Evolutionary conservation across 30 jellyfish, hydroid and myxozoan species (phyloP).

Genomic region (Turritopsis dohrnii): DNA sequence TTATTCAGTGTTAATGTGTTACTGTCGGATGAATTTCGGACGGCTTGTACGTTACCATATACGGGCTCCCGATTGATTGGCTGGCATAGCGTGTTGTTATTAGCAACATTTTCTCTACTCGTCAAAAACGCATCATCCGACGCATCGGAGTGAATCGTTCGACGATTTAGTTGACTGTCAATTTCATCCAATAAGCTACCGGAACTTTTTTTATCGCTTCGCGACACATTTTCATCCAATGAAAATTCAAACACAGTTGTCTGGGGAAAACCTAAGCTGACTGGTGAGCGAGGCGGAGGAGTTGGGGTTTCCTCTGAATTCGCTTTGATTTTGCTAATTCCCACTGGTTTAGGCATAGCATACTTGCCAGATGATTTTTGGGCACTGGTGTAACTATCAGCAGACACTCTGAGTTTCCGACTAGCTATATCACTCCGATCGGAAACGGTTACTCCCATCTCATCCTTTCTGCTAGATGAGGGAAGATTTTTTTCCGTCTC

Average conservation of each 20-base stretch:
- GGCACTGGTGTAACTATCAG: conserved; percentile 13
- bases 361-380: not conserved
- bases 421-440: conserved; percentile 23
- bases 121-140: conserved; percentile 28
- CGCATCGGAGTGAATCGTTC: conserved; percentile 21
- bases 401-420: conserved; percentile 9
- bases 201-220: conserved; percentile 7
- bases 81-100: conserved; percentile 8
- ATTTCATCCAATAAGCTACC: conserved; percentile 49
- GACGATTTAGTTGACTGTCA: conserved; percentile 34
- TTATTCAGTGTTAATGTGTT: not conserved
- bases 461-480: not conserved
- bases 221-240: conserved; percentile 25
- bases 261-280: conserved; percentile 51
- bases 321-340: not conserved
- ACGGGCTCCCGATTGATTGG: conserved; percentile 13
- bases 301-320: conserved; percentile 23
- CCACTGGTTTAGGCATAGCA: conserved; percentile 4
- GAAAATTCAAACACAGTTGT: conserved; percentile 46
- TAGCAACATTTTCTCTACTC: conserved; percentile 19
- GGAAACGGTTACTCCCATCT: not conserved
- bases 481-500: not conserved
- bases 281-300: conserved; percentile 87
- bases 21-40: not conserved
- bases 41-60: conserved; percentile 16